Evolutionary conservation across 2,797 vertebrate genomes (phyloP), one percentile per base, ranked within the genome.

Genomic region (Momotus momota): DNA sequence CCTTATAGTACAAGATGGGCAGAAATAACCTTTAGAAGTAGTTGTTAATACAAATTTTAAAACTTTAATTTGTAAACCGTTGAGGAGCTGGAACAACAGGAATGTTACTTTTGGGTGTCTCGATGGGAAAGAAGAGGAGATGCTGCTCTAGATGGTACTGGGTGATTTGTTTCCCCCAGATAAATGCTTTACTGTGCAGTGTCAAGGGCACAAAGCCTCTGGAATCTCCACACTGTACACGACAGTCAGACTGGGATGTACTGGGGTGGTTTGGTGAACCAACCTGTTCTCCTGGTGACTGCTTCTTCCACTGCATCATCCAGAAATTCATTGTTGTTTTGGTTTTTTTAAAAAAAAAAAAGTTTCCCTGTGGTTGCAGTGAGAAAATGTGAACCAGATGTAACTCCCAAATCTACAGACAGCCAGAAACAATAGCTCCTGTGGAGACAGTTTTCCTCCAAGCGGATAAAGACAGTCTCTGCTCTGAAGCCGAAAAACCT

Each of bases 361-460:
- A 38, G 12, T 27, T 70, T 85, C 57, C 23, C 31, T 70, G 78
- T 87, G 90, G 64, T 67, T 91, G 25, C 9, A 27, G 66, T 52
- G 49, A 38, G 33, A 48, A 82, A 94, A 96, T 86, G 29, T 0
- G 55, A 95, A 93, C 81, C 92, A 94, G 79, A 74, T 92, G 88
- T 82, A 87, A 74, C 87, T 88, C 90, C 81, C 14, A 25, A 29
- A 66, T 93, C 67, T 86, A 35, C 62, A 60, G 86, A 20, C 71
- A 88, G 81, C 78, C 86, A 93, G 88, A 71, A 95, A 87, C 71
- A 91, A 74, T 82, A 89, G 65, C 60, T 95, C 81, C 67, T 40
- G 57, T 49, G 67, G 57, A 96, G 90, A 58, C 41, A 22, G 43
- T 46, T 94, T 70, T 69, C 64, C 78, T 87, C n/a, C 3, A 62